These are phyloP conservation scores for Varanus komodoensis DNA, from an alignment of 2,113 vertebrate species.

Conservation along the genomic window DNA sequence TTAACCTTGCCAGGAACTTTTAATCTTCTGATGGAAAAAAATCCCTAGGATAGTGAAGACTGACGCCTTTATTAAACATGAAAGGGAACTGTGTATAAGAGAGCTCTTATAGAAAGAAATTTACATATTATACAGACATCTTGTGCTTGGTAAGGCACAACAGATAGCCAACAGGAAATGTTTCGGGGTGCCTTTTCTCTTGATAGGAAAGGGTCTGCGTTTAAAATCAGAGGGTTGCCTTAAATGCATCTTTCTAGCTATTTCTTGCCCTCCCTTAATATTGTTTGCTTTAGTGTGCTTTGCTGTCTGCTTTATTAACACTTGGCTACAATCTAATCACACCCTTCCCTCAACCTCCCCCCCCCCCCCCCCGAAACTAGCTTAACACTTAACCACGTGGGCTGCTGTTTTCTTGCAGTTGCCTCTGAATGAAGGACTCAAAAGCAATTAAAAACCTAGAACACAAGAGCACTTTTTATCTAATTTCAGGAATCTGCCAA, in stretches of 20 bases:
- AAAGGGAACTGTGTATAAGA: constrained; percentile 62
- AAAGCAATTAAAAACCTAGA: constrained; percentile 84
- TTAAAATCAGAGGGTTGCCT: constrained; percentile 64
- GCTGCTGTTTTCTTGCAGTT: constrained; percentile 67
- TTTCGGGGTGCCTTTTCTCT: constrained; percentile 49
- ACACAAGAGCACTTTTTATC: constrained; percentile 91
- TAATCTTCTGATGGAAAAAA: constrained; percentile 77
- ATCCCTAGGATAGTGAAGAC: constrained; percentile 80
- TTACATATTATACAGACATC: constrained; percentile 52
- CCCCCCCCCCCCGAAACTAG: constrained; percentile 44
- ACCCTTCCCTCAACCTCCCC: constrained; percentile 14
- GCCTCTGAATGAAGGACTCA: constrained; percentile 77
- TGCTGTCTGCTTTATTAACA: constrained; percentile 81
- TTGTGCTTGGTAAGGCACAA: constrained; percentile 66
- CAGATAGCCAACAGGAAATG: constrained; percentile 60
- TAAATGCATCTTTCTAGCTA: constrained; percentile 60
- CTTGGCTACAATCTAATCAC: constrained; percentile 73
- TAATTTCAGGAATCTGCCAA: constrained; percentile 93
- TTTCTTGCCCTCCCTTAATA: constrained; percentile 53
- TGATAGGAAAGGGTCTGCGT: constrained; percentile 59
- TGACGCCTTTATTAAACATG: constrained; percentile 58
- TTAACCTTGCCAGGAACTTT: constrained; percentile 77
- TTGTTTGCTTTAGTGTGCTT: constrained; percentile 76
- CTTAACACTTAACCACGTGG: constrained; percentile 59
- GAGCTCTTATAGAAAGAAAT: constrained; percentile 45